These are phyloP conservation scores for Ariolimax columbianus DNA, from an alignment of 2,888 invertebrate species.

Conservation along the genomic window DNA sequence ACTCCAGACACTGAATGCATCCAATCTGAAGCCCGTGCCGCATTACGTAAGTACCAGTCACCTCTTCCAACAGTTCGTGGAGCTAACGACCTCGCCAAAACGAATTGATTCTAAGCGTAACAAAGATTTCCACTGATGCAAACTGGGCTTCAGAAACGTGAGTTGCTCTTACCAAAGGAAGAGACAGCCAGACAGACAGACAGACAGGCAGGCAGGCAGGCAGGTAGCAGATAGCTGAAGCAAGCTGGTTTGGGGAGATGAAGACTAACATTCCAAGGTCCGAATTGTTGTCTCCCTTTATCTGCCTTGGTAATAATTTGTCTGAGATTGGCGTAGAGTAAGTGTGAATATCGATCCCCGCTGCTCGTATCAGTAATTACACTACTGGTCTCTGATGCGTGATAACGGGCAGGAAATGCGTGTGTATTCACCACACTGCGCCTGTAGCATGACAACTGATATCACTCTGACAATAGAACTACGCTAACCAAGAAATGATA, in stretches of 20 bases:
- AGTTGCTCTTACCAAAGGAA: neutral
- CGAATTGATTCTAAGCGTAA: slow-evolving; percentile 30
- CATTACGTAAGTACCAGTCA: slow-evolving; percentile 19
- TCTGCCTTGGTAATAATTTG: neutral
- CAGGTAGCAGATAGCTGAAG: neutral
- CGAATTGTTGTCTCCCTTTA: neutral
- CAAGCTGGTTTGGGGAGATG: neutral
- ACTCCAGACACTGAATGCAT: neutral
- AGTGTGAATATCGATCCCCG: neutral
- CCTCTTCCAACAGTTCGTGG: slow-evolving; percentile 13
- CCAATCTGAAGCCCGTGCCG: too few species aligned
- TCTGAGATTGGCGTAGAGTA: slow-evolving; percentile 1
- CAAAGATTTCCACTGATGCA: slow-evolving; percentile 22
- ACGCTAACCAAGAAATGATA: too few species aligned
- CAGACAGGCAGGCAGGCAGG: too few species aligned
- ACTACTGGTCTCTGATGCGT: neutral
- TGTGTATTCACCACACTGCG: neutral
- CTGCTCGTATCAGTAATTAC: slow-evolving; percentile 22
- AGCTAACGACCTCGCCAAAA: slow-evolving; percentile 30
- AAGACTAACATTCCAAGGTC: neutral
- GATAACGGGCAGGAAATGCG: neutral
- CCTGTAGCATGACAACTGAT: too few species aligned
- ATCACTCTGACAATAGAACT: too few species aligned
- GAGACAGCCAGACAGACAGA: too few species aligned
- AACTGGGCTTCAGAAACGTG: slow-evolving; percentile 1